Conservation (phyloP, 2,113 vertebrate genomes). For the Crotalus horridus region DNA sequence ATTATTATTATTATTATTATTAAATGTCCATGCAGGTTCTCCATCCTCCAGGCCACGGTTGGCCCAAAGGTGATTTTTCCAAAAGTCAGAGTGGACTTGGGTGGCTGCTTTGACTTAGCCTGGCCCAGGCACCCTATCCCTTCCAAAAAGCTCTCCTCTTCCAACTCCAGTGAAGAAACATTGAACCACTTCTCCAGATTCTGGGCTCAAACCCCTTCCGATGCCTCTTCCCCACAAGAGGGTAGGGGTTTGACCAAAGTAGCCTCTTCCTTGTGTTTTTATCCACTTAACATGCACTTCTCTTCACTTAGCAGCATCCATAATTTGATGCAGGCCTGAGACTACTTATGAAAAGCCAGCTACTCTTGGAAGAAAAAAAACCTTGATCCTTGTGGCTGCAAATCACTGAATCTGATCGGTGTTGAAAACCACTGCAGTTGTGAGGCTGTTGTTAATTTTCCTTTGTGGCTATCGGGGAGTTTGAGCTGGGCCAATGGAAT, state of each 20-base stretch:
- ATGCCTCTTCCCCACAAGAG: neutral
- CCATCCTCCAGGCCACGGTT: too few species aligned
- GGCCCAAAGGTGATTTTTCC: neutral
- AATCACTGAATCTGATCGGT: neutral
- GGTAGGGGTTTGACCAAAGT: neutral
- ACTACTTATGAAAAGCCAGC: neutral
- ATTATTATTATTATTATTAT: too few species aligned
- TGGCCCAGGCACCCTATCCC: neutral
- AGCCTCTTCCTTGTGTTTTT: neutral
- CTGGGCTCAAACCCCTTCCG: neutral
- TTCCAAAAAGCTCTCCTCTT: neutral
- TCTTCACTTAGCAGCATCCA: neutral
- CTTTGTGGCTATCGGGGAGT: neutral
- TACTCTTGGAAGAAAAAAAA: neutral
- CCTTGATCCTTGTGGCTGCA: neutral
- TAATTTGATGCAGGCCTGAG: neutral
- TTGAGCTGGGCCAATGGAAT: slow-evolving; percentile 47
- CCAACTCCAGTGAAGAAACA: neutral
- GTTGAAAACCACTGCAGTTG: neutral
- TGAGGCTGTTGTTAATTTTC: neutral
- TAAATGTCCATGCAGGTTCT: too few species aligned
- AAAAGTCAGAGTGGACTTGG: neutral
- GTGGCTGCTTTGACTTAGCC: neutral
- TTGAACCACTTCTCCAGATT: neutral
- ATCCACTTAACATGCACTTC: neutral